Evolutionary conservation across 2,797 vertebrate species (phyloP), one percentile per base, ranked within the genome.

Genomic region (Gambelia wislizenii): DNA sequence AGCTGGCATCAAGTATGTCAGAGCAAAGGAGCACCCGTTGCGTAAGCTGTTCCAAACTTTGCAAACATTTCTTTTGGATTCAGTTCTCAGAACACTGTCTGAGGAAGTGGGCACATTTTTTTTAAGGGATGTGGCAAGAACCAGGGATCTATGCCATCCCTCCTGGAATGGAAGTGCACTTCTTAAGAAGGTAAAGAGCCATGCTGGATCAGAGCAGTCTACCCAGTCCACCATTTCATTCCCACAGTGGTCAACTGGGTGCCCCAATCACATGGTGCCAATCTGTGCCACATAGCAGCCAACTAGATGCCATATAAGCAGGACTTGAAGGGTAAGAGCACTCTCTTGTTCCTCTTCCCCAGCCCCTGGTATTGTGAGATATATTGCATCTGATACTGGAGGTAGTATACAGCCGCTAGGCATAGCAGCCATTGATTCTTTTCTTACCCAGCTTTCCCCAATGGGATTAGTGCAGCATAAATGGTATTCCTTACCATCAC

Each of bases 1-100:
- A 1, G 0, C 59, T 67, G 47, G 14, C 25, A 18, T 16, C 2
- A 30, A 2, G 6, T 0, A 30, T 30, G 18, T 36, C 22, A 3
- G 9, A 27, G 47, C n/a, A 27, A 54, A 2, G 52, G 27, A 39
- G 18, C 30, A 22, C 18, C 39, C 3, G 0, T 27, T 7, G 30
- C 2, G 13, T 10, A 16, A 75, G 25, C 6, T 74, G 52, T 42
- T 14, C 3, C 18, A 33, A 14, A 36, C 8, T 76, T 61, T 75
- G 33, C 25, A 20, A 33, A 22, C 52, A 14, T 81, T 44, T 81
- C 27, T 56, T 42, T 44, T 44, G 67, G 49, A 14, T 1, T 1
- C 13, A 13, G 20, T 76, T 52, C 44, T 22, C 25, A 6, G 20
- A 13, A 18, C 30, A 1, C 52, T n/a, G 69, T 59, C 47, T 52